Percentiles rank a stretch among this genome's conserved stretches.
Evolutionary conservation across 2,888 invertebrate genomes (phyloP).

Genomic region (Leptopilina myrica): DNA sequence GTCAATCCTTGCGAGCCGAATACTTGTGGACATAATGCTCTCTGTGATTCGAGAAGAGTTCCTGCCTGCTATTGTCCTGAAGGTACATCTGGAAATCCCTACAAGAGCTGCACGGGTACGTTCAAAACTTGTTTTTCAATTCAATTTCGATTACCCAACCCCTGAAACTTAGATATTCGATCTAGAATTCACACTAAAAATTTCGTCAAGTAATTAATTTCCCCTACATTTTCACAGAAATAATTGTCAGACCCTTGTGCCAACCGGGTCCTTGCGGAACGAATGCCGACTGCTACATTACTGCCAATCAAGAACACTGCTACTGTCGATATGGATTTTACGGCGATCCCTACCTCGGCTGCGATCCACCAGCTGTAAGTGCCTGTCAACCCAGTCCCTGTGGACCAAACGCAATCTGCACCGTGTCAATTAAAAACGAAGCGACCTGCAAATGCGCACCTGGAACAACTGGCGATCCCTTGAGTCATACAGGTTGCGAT

Average conservation of each 20-base stretch:
- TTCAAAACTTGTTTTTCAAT: no score
- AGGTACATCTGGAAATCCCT: slow-evolving; percentile 89
- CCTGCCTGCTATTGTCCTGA: slow-evolving; percentile 93
- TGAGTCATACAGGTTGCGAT: slow-evolving; percentile 84
- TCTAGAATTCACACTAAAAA: no score
- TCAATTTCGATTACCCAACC: not conserved
- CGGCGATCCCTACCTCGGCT: slow-evolving; percentile 90
- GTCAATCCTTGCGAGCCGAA: slow-evolving; percentile 90
- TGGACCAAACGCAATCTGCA: slow-evolving; percentile 87
- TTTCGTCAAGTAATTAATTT: no score
- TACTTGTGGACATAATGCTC: slow-evolving; percentile 87
- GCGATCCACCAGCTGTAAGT: slow-evolving; percentile 82
- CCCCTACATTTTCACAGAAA: slow-evolving; percentile 43
- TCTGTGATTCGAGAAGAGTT: slow-evolving; percentile 87
- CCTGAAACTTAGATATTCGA: no score
- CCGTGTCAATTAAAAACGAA: slow-evolving; percentile 83
- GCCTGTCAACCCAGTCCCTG: slow-evolving; percentile 90
- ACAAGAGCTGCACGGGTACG: slow-evolving; percentile 82
- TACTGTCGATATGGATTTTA: slow-evolving; percentile 86
- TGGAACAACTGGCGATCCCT: slow-evolving; percentile 88
- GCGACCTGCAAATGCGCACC: slow-evolving; percentile 86
- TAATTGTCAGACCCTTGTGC: slow-evolving; percentile 79
- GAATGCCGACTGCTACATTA: slow-evolving; percentile 90
- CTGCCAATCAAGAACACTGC: slow-evolving; percentile 89
- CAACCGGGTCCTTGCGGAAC: slow-evolving; percentile 89